Evolutionary conservation across 1,140 invertebrate genomes (phyloP).

Genomic region (Trichomalopsis sarcophagae): DNA sequence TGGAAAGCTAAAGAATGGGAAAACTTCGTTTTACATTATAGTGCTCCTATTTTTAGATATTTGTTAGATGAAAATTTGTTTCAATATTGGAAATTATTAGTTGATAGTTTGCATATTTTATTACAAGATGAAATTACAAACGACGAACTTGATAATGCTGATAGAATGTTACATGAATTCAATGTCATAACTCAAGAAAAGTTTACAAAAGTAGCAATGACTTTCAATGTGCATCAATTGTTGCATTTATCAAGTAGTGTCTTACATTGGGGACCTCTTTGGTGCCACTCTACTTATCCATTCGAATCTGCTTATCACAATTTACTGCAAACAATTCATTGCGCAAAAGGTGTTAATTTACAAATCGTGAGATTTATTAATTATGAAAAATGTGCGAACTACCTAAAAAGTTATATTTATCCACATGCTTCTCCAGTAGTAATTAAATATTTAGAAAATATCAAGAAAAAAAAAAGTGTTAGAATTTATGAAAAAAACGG

Average conservation of each 20-base stretch:
- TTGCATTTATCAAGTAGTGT: constrained; percentile 27
- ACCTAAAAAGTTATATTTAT: not conserved
- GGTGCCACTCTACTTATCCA: not conserved
- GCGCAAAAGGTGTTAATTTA: not conserved
- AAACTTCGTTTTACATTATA: constrained; percentile 51
- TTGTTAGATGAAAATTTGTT: constrained; percentile 33
- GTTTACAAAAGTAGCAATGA: constrained; percentile 48
- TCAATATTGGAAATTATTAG: constrained; percentile 20
- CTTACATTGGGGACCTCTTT: constrained; percentile 16
- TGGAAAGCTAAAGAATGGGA: constrained; percentile 55
- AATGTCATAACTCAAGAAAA: constrained; percentile 45
- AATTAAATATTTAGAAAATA: not conserved
- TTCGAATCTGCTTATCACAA: constrained; percentile 18
- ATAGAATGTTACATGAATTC: constrained; percentile 51
- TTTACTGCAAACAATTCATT: not conserved
- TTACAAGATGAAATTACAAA: constrained; percentile 34
- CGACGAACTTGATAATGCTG: constrained; percentile 37
- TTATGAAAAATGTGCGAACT: not conserved
- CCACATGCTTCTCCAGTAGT: not conserved
- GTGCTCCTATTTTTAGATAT: constrained; percentile 21
- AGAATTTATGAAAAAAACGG: not conserved
- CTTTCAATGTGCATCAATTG: constrained; percentile 50
- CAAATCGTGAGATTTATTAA: constrained; percentile 11
- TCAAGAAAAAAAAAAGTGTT: not conserved
- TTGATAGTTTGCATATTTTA: constrained; percentile 32